Evolutionary conservation across 1,140 invertebrate genomes (phyloP).

Genomic region (Drosophila orosa): DNA sequence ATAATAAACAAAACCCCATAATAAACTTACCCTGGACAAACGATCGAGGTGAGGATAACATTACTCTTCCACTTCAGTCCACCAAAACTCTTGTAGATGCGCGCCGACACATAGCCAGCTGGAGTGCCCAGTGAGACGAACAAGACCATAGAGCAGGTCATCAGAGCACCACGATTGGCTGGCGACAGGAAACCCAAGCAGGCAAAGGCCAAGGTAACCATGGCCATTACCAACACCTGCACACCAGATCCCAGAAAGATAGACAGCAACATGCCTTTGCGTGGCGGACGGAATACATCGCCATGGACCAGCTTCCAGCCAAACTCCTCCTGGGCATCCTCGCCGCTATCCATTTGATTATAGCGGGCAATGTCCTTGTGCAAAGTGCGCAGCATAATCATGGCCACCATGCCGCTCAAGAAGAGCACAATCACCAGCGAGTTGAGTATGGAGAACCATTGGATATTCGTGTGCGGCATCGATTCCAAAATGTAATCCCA

Average conservation of each 20-base stretch:
- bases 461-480: conserved; percentile 99
- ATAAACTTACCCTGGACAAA: conserved; percentile 94
- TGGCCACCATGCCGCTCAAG: conserved; percentile 99
- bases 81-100: conserved; percentile 99
- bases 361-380: conserved; percentile 99
- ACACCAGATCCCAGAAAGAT: conserved; percentile 97
- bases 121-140: conserved; percentile 98
- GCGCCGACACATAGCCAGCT: conserved; percentile 97
- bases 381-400: conserved; percentile 98
- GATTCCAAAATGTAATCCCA: conserved; percentile 99
- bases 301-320: conserved; percentile 99
- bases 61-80: conserved; percentile 99
- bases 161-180: conserved; percentile 98
- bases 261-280: conserved; percentile 97
- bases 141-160: conserved; percentile 98
- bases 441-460: conserved; percentile 98
- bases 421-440: conserved; percentile 95
- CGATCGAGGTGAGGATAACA: conserved; percentile 96
- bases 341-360: conserved; percentile 97
- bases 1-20: not conserved
- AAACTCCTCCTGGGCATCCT: conserved; percentile 99
- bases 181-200: conserved; percentile 99
- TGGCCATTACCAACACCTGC: conserved; percentile 93
- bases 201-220: conserved; percentile 95
- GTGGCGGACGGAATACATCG: conserved; percentile 97